Evolutionary conservation across 2,113 vertebrate genomes (phyloP).

Genomic region (Sprattus sprattus): DNA sequence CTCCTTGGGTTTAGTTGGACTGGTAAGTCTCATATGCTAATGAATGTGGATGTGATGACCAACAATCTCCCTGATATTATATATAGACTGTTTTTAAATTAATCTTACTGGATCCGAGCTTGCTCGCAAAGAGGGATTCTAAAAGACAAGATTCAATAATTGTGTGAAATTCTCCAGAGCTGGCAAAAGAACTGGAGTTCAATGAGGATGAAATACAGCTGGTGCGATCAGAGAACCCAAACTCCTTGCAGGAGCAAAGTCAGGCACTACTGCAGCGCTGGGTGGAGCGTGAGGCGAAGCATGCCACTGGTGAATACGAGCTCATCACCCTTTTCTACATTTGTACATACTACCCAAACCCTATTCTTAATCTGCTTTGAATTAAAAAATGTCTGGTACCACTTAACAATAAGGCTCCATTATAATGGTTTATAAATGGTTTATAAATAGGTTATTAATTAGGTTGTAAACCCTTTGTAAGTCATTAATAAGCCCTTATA

Average conservation of each 20-base stretch:
- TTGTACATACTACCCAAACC: neutral
- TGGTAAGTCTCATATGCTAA: conserved; percentile 69
- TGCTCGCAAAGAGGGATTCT: neutral
- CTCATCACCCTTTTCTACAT: neutral
- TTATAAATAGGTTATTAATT: no score
- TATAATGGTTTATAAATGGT: no score
- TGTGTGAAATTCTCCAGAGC: conserved; percentile 69
- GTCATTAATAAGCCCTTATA: no score
- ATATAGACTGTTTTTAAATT: no score
- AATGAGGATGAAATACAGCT: conserved; percentile 90
- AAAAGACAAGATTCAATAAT: neutral
- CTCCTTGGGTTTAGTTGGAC: conserved; percentile 99
- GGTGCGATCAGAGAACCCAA: conserved; percentile 90
- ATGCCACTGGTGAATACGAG: conserved; percentile 80
- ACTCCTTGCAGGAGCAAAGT: conserved; percentile 96
- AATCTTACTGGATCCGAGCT: neutral
- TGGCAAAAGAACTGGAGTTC: conserved; percentile 95
- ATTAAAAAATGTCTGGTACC: no score
- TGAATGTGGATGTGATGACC: neutral
- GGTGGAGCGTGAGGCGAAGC: conserved; percentile 89
- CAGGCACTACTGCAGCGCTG: conserved; percentile 90
- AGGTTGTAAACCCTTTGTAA: no score
- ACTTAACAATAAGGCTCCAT: no score
- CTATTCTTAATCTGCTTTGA: neutral
- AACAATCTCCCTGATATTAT: no score